phyloP scores from a whole-genome alignment of 2,888 invertebrate genomes.

The Cyaniris semiargus region DNA sequence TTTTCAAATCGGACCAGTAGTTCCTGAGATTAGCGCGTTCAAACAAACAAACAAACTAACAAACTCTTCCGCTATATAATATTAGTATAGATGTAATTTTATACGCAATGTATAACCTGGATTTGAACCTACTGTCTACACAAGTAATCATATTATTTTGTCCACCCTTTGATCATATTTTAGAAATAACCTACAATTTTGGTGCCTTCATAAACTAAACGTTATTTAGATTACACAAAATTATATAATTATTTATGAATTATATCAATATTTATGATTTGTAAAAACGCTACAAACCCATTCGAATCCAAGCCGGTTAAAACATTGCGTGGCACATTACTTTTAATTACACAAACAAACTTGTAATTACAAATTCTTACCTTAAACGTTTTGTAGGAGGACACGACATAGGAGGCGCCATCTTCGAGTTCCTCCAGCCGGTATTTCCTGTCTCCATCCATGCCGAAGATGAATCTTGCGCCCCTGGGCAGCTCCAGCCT shows the following conservation, averaged over 20 bases:
- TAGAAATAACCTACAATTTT: neutral
- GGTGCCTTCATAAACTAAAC: neutral
- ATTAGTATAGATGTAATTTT: too few relatives aligned
- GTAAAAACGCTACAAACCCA: neutral
- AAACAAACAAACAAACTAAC: too few relatives aligned
- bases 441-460: slow-evolving; percentile 93
- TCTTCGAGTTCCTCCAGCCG: slow-evolving; percentile 92
- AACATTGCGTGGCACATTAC: slow-evolving; percentile 22
- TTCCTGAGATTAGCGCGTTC: too few relatives aligned
- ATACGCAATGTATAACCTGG: neutral
- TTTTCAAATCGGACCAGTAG: too few relatives aligned
- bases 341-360: slow-evolving; percentile 16
- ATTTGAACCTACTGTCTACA: neutral
- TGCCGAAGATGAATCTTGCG: slow-evolving; percentile 94
- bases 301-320: slow-evolving; percentile 7
- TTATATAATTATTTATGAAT: too few relatives aligned
- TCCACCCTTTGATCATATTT: neutral
- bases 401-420: slow-evolving; percentile 95
- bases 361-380: slow-evolving; percentile 63
- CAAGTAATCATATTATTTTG: too few relatives aligned
- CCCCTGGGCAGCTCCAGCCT: slow-evolving; percentile 93
- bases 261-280: neutral
- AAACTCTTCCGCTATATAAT: too few relatives aligned
- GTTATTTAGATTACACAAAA: neutral
- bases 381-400: slow-evolving; percentile 95